Conservation (phyloP, 2,888 invertebrate genomes). For the Eristalinus aeneus region DNA sequence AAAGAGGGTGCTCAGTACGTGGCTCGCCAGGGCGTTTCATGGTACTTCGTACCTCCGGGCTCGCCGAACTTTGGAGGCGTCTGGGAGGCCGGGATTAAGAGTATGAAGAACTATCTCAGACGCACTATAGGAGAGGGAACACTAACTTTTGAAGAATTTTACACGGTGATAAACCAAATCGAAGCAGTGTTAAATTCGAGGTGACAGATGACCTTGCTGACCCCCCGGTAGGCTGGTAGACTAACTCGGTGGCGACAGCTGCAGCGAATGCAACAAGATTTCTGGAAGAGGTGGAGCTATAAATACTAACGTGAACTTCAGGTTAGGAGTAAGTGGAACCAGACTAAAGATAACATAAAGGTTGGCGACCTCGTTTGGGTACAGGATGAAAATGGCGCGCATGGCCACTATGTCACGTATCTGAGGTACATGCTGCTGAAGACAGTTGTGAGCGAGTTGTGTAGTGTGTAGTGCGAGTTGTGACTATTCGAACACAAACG, state of each 20-base stretch:
- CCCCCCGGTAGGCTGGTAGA: neutral
- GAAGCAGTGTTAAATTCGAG: neutral
- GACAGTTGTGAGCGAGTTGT: neutral
- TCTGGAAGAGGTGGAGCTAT: neutral
- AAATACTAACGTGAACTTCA: neutral
- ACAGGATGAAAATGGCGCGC: too few species aligned
- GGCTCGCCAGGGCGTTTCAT: slow-evolving; percentile 4
- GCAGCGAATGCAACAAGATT: neutral
- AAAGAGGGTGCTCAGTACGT: neutral
- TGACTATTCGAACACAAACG: slow-evolving; percentile 3
- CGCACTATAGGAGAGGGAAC: neutral
- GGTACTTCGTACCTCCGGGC: slow-evolving; percentile 35
- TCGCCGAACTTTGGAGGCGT: slow-evolving; percentile 38
- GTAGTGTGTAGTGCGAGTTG: slow-evolving; percentile 5
- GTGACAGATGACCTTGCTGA: neutral
- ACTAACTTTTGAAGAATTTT: neutral
- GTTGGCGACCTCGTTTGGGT: too few species aligned
- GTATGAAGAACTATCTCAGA: slow-evolving; percentile 16
- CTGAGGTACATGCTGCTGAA: neutral
- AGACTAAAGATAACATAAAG: too few species aligned
- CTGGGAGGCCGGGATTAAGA: slow-evolving; percentile 17
- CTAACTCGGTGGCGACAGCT: too few species aligned
- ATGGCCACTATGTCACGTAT: neutral
- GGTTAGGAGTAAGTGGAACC: too few species aligned
- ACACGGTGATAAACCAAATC: neutral